These are phyloP conservation scores for Thecophora atra DNA, from an alignment of 2,888 invertebrate genomes.

Conservation along the genomic window DNA sequence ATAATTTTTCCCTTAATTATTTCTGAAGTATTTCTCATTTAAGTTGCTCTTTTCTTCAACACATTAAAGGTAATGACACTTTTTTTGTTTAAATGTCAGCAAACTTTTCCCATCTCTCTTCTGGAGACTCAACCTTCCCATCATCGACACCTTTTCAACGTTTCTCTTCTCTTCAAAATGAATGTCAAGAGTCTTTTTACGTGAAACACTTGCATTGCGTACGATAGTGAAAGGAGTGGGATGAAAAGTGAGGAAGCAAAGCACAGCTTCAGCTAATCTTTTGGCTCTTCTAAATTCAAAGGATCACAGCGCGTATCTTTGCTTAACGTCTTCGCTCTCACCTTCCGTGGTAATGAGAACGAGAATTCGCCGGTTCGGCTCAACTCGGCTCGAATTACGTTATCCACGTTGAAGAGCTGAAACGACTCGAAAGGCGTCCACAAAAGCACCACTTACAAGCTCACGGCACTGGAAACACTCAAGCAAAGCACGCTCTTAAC, in stretches of 20 bases:
- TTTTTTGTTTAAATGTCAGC: too few species aligned
- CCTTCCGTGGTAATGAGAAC: conserved; percentile 25
- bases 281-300: conserved; percentile 2
- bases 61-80: too few species aligned
- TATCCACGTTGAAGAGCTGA: conserved; percentile 21
- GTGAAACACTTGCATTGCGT: conserved; percentile 36
- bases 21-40: too few species aligned
- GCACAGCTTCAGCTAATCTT: conserved; percentile 38
- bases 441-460: conserved; percentile 42
- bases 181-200: conserved; percentile 43
- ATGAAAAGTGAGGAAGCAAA: not conserved
- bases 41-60: too few species aligned
- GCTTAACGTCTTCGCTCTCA: conserved; percentile 18
- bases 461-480: conserved; percentile 41
- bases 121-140: too few species aligned
- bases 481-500: conserved; percentile 35
- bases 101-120: too few species aligned
- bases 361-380: conserved; percentile 12
- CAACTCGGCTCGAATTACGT: conserved; percentile 28
- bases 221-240: too few species aligned
- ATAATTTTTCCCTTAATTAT: too few species aligned
- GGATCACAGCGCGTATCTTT: too few species aligned
- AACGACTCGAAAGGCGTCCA: conserved; percentile 34
- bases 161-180: conserved; percentile 15
- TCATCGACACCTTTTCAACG: too few species aligned